Evolutionary conservation across 2,888 invertebrate species (phyloP), one percentile per base, ranked within the genome.

Genomic region (Mimas tiliae): DNA sequence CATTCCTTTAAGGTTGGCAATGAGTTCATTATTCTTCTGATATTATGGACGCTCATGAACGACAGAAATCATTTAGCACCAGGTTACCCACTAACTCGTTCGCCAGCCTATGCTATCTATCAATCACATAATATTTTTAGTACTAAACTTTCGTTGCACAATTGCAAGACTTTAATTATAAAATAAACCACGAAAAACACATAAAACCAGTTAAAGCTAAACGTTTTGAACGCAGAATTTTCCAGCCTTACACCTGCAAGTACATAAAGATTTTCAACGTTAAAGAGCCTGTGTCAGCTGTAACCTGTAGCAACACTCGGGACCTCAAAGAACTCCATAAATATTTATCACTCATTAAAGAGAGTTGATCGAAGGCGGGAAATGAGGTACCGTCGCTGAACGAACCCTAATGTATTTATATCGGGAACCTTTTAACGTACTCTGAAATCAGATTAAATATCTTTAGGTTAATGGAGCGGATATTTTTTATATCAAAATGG

Each of bases 371-470:
- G 55, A 55, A 34, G 27, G 55, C 33, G 55, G 55, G 34, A n/a
- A 34, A 34, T n/a, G 55, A 33, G 34, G 55, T 14, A 45, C 45
- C 14, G 45, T 12, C 45, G 14, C 45, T 9, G 14, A 27, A 14
- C 45, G 45, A 45, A 9, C 45, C 45, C 45, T 45, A 45, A 45
- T 45, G 45, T 45, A 45, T 45, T 45, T 45, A 45, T 45, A 45
- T 45, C 45, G 14, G 14, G 45, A 45, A 45, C 45, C 45, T 45
- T 45, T 45, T 45, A 45, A 45, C 42, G 42, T 42, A 11, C 45
- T 45, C 45, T 71, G 66, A 74, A 78, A 75, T 76, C 74, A 72
- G 74, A 74, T 79, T 75, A 79, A 76, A 74, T 68, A 42, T 48
- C 55, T 45, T 47, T 16, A 14, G 58, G 53, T 55, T 53, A 58